A percentile compares a stretch with the other conserved stretches of the same genome.
phyloP scores from a whole-genome alignment of 1,140 invertebrate genomes.

The Doryteuthis pealeii region DNA sequence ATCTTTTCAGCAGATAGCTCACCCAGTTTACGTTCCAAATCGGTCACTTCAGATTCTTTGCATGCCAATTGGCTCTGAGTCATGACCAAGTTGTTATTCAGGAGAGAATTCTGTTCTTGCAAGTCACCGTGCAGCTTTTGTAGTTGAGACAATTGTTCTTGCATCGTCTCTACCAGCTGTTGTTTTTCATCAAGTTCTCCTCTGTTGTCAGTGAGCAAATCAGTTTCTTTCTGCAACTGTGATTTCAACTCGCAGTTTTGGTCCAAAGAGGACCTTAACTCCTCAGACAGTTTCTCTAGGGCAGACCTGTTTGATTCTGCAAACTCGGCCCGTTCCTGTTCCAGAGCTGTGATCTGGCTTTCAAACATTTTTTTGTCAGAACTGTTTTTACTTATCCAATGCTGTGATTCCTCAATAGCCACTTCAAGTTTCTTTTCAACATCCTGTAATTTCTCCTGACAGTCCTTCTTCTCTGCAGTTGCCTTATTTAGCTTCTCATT shows the following conservation, averaged over 20 bases:
- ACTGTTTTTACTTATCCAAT: neutral
- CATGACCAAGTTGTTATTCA: neutral
- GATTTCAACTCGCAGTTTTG: neutral
- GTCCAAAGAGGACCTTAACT: neutral
- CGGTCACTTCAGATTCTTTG: neutral
- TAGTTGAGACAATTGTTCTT: neutral
- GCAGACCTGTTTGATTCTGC: neutral
- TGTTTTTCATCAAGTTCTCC: neutral
- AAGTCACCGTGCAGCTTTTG: neutral
- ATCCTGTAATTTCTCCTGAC: neutral
- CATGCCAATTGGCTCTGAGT: neutral
- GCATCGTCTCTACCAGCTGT: neutral
- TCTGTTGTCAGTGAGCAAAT: neutral
- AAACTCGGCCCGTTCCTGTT: neutral
- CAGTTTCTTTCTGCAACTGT: neutral
- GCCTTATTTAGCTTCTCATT: neutral
- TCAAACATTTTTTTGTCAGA: neutral
- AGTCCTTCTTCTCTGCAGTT: neutral
- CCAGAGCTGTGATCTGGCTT: neutral
- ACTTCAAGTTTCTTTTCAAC: neutral
- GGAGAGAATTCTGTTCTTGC: neutral
- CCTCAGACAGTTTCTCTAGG: neutral
- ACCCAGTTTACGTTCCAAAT: neutral
- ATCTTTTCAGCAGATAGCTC: neutral
- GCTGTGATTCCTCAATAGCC: neutral